phyloP scores from a whole-genome alignment of 2,888 invertebrate genomes.

The Drosophila cyrtoloma region DNA sequence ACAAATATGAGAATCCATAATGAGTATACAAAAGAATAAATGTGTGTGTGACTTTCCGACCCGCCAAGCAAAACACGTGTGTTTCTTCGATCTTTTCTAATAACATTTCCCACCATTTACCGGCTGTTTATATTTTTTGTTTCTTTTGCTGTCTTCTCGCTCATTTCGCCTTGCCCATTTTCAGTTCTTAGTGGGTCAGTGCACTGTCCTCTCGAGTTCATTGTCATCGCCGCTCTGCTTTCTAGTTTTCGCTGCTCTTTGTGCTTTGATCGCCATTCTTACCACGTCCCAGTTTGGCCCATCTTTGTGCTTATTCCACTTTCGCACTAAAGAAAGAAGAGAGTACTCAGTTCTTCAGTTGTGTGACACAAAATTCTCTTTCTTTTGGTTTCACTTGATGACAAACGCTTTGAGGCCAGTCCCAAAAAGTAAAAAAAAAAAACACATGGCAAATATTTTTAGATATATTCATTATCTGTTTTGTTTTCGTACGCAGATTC shows the following conservation, averaged over 20 bases:
- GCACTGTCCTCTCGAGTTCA: conserved; percentile 70
- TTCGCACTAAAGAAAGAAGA: conserved; percentile 24
- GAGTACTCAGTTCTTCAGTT: conserved; percentile 32
- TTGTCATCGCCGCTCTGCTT: conserved; percentile 59
- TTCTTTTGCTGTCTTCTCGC: not conserved
- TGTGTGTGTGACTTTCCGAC: conserved; percentile 30
- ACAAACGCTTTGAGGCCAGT: conserved; percentile 13
- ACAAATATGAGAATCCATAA: conserved; percentile 6
- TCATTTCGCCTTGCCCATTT: conserved; percentile 1
- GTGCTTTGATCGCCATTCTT: conserved; percentile 53
- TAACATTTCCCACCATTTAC: conserved; percentile 26
- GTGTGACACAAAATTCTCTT: conserved; percentile 40
- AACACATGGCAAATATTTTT: conserved; percentile 66
- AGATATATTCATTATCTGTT: conserved; percentile 69
- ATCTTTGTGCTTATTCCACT: conserved; percentile 40
- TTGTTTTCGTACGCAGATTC: conserved; percentile 75
- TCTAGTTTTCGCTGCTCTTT: conserved; percentile 38
- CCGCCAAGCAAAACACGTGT: conserved; percentile 46
- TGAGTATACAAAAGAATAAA: not conserved
- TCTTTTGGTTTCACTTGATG: conserved; percentile 6
- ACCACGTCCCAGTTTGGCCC: conserved; percentile 13
- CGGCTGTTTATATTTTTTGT: conserved; percentile 31
- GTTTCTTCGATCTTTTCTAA: conserved; percentile 15
- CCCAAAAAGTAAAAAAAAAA: not conserved
- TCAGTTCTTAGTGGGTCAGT: conserved; percentile 63